phyloP scores from a whole-genome alignment of 1,140 invertebrate species.

The Euborellia annulipes region DNA sequence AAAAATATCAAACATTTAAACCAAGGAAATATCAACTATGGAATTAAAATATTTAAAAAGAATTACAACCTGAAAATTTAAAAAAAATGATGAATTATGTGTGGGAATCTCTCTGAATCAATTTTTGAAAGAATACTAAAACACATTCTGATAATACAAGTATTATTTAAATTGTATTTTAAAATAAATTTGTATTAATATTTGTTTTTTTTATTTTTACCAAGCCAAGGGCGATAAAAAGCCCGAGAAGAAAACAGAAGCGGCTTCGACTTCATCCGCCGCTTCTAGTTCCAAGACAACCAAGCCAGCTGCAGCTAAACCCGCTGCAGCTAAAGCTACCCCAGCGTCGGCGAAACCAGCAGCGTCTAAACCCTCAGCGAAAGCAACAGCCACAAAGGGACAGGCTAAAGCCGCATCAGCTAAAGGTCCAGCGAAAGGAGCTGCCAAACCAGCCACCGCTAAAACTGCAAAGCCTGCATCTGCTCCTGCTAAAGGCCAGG shows the following conservation, averaged over 20 bases:
- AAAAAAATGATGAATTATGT: conserved; percentile 8
- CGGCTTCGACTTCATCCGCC: conserved; percentile 7
- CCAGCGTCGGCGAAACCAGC: conserved; percentile 19
- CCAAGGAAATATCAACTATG: no score
- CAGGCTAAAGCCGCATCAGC: conserved; percentile 14
- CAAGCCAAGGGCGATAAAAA: conserved; percentile 15
- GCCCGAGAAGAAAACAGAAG: conserved; percentile 28
- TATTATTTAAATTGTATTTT: conserved; percentile 10
- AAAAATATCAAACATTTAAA: no score
- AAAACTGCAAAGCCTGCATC: conserved; percentile 27
- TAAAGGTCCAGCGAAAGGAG: conserved; percentile 28
- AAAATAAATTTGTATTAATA: conserved; percentile 6
- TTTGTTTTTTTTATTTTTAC: conserved; percentile 11
- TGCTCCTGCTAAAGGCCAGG: conserved; percentile 24
- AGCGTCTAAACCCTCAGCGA: conserved; percentile 26
- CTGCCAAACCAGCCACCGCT: conserved; percentile 35
- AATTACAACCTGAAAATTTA: no score
- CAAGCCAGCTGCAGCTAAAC: conserved; percentile 21
- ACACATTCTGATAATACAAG: conserved; percentile 3
- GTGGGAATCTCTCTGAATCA: conserved; percentile 5
- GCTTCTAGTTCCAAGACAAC: conserved; percentile 6
- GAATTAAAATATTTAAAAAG: no score
- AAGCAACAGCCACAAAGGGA: conserved; percentile 9
- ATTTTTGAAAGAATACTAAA: conserved; percentile 5
- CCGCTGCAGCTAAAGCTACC: conserved; percentile 30